Evolutionary conservation across 2,888 invertebrate species (phyloP), one percentile per base, ranked within the genome.

Genomic region (Brassicogethes aeneus): DNA sequence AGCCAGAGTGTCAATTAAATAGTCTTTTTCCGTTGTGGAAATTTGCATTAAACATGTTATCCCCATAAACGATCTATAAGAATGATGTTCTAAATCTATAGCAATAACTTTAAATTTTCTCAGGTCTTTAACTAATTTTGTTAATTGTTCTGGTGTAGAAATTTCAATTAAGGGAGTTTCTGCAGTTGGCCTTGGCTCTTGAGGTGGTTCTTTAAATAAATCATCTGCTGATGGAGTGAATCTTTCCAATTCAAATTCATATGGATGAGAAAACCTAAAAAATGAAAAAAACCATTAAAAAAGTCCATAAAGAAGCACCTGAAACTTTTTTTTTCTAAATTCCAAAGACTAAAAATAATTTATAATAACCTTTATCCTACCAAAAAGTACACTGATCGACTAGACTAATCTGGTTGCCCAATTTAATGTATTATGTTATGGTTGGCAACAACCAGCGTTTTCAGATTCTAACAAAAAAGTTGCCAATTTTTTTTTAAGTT

Each of bases 11-110:
- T 99, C 99, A 10, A 99, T 73, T 1, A 99, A 73, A 62, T 87
- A 99, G 69, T 99, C 97, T 2, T 72, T 70, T 12, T 75, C 71
- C 3, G 72, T 73, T 0, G 95, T 88, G 0, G 95, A 91, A 53
- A 99, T 86, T 72, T 99, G 97, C 68, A 99, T 82, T 2, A 99
- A 73, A 64, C 97, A 99, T 0, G 96, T 93, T 40, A 97, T 80
- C 0, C 97, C 99, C 72, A 87, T 85, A 64, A 87, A 99, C 1
- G 86, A 82, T 43, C 96, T 76, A 61, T 91, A 94, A 0, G 86
- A 84, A 66, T 99, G 95, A 66, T 95, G 93, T 73, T 89, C 89
- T 37, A 97, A 71, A 71, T 97, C 97, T 1, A 97, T 78, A 0
- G 93, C 92, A 39, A 97, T 76, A 61, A 86, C 86, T 2, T 70